These are phyloP conservation scores for Diachasma alloeum DNA, from an alignment of 1,140 invertebrate species.

Conservation along the genomic window DNA sequence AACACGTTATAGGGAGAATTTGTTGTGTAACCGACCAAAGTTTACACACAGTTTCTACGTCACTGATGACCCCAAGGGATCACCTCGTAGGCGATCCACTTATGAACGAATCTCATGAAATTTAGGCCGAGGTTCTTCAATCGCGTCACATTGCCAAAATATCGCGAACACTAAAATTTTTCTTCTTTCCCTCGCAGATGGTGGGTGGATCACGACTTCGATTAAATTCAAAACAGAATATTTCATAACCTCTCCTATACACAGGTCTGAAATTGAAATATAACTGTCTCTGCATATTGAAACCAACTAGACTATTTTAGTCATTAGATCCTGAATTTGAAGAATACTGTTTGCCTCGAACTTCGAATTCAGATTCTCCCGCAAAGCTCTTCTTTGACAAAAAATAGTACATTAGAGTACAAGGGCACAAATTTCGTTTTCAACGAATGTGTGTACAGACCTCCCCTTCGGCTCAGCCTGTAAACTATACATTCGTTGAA, in stretches of 20 bases:
- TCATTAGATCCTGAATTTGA: background rate
- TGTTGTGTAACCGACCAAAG: background rate
- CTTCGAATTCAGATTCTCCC: too few relatives aligned
- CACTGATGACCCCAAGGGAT: constrained; percentile 28
- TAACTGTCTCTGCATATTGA: constrained; percentile 5
- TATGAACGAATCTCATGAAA: constrained; percentile 5
- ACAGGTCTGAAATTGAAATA: background rate
- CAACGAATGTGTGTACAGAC: too few relatives aligned
- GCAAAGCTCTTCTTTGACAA: too few relatives aligned
- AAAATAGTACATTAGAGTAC: too few relatives aligned
- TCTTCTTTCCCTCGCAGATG: background rate
- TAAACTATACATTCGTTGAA: too few relatives aligned
- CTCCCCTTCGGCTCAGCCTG: too few relatives aligned
- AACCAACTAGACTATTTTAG: background rate
- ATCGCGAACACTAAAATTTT: background rate
- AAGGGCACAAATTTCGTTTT: too few relatives aligned
- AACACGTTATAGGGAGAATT: too few relatives aligned
- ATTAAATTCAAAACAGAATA: background rate
- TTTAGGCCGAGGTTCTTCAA: constrained; percentile 19
- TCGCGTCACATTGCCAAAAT: constrained; percentile 20
- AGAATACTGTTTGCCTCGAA: background rate
- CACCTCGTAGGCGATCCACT: constrained; percentile 10
- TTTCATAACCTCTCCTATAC: background rate
- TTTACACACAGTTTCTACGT: constrained; percentile 1
- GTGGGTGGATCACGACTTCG: background rate